Base-by-base conservation (phyloP, 1,140 invertebrate species). In the Eriocheir sinensis region DNA sequence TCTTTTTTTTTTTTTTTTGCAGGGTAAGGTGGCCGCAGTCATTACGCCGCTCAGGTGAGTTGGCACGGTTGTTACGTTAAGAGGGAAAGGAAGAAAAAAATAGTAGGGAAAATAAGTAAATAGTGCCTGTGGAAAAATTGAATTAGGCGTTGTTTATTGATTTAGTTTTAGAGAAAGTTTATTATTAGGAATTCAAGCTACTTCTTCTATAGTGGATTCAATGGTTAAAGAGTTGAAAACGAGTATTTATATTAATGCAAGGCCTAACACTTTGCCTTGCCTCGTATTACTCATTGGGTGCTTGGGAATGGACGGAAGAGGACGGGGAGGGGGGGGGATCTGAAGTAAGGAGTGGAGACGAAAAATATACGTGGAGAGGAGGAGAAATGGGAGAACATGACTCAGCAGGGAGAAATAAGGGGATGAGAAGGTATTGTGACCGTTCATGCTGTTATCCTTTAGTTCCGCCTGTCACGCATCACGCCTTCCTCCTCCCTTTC, bases 391-490 rank as follows among this genome's bases (percentile, higher is more conserved):
- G n/a, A 21, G 21, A n/a, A 72, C 60, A n/a, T 72, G 60, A 72
- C 60, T 72, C 60, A 72, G 60, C 60, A n/a, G n/a, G 60, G 32
- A 8, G 32, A 27, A 38, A 12, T 30, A 38, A 4, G 38, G 85
- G 85, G 41, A 36, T 12, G 6, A 32, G 41, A 34, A 86, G 85
- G 85, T 27, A 86, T 3, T 40, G 85, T 36, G 85, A 15, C 34
- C 32, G 85, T 72, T 72, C 60, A 4, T 27, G 21, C 21, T n/a
- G 60, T 72, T 72, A 72, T 72, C 60, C 60, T 72, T 72, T 72
- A 8, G 60, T 72, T 72, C 60, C 60, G 60, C 60, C 60, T 72
- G 60, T 72, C 60, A 72, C 60, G 60, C 60, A 72, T 72, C 60
- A 72, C 60, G 32, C 36, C 36, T 40, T 36, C 85, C 6, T 34